Conservation (phyloP, 2,113 vertebrate species). For the Alligator sinensis region DNA sequence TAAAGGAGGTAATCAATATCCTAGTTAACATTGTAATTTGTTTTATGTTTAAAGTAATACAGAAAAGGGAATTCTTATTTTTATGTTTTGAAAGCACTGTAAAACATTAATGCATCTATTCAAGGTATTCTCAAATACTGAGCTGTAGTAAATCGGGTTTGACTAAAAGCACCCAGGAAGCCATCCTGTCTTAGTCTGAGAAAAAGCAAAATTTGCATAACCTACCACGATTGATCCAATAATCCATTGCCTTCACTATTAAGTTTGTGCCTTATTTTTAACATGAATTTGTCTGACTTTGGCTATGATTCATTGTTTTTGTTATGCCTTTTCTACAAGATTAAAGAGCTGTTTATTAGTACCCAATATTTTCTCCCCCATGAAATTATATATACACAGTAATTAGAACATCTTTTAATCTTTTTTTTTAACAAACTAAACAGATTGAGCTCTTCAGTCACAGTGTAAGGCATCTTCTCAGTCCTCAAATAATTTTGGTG, state of each 20-base stretch:
- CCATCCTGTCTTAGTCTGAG: not conserved
- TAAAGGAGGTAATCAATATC: not conserved
- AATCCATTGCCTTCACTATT: conserved; percentile 22
- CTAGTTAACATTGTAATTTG: not conserved
- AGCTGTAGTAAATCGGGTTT: not conserved
- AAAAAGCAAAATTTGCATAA: not conserved
- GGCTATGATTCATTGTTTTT: conserved; percentile 16
- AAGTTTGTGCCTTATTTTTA: conserved; percentile 21
- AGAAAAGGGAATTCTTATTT: not conserved
- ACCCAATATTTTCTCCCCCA: not conserved
- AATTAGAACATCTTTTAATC: conserved; percentile 37
- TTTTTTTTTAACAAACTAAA: conserved; percentile 27
- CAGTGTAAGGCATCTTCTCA: not conserved
- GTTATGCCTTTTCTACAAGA: not conserved
- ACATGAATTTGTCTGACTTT: conserved; percentile 15
- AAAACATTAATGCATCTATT: not conserved
- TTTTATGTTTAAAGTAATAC: not conserved
- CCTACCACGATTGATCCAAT: not conserved
- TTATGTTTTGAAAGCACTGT: not conserved
- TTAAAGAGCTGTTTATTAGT: not conserved
- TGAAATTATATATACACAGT: not conserved
- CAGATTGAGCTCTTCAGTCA: not conserved
- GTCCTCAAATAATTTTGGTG: too few species aligned
- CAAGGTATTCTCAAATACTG: not conserved
- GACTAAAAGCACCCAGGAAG: too few species aligned